A percentile compares a stretch with the other conserved stretches of the same genome.
These are phyloP conservation scores for Mustelus asterias DNA, from an alignment of 2,113 vertebrate species.

Conservation along the genomic window DNA sequence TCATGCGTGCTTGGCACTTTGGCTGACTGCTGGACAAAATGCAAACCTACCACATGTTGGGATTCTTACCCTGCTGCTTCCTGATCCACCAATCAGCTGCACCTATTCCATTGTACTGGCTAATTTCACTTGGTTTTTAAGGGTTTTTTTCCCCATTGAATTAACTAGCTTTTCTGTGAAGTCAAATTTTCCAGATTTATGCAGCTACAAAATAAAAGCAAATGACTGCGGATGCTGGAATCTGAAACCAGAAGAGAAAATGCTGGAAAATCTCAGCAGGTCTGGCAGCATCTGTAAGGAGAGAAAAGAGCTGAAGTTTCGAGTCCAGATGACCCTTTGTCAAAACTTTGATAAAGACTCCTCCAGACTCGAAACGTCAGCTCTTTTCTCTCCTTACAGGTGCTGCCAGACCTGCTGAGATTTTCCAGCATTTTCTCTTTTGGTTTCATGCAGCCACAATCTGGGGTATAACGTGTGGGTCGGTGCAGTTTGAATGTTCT, in stretches of 20 bases:
- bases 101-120: neutral
- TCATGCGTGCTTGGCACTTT: conserved; percentile 17
- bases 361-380: no score
- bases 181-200: neutral
- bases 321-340: no score
- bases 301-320: no score
- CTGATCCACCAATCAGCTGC: neutral
- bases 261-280: no score
- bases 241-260: no score
- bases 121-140: neutral
- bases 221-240: no score
- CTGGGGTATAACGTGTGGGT: neutral
- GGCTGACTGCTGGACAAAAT: neutral
- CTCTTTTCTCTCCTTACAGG: no score
- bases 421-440: no score
- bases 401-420: no score
- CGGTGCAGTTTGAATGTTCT: neutral
- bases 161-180: neutral
- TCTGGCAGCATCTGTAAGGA: no score
- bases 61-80: neutral
- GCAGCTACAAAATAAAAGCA: neutral
- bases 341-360: no score
- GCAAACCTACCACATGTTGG: neutral
- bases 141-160: neutral
- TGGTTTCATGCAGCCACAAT: neutral